Evolutionary conservation across 2,888 invertebrate species (phyloP).

Genomic region (Drosophila prolongata): DNA sequence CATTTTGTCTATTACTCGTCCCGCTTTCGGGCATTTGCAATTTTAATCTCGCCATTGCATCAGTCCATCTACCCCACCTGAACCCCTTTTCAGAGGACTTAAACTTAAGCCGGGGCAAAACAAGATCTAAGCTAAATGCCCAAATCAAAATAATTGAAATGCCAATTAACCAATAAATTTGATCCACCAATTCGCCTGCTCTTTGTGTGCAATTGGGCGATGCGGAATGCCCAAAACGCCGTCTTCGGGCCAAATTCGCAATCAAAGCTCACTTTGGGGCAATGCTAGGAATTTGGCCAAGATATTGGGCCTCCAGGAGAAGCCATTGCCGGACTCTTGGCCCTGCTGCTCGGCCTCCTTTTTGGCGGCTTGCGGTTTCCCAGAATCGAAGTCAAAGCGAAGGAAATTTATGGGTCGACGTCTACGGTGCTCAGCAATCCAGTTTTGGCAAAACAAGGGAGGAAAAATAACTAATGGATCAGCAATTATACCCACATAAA

Average conservation of each 20-base stretch:
- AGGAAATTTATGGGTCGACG: constrained; percentile 5
- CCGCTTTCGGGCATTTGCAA: constrained; percentile 29
- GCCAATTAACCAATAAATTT: constrained; percentile 66
- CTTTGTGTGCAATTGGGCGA: constrained; percentile 2
- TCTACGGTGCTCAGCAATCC: not conserved
- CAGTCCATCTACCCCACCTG: not conserved
- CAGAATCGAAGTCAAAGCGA: constrained; percentile 50
- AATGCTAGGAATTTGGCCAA: constrained; percentile 56
- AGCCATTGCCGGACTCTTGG: not conserved
- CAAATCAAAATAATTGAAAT: constrained; percentile 54
- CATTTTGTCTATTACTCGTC: constrained; percentile 9
- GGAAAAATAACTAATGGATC: no score
- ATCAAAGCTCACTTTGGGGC: constrained; percentile 47
- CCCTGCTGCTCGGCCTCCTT: not conserved
- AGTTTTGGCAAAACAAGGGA: no score
- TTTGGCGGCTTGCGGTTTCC: constrained; percentile 49
- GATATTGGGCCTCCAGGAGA: constrained; percentile 5
- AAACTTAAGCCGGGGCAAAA: not conserved
- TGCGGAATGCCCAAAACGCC: constrained; percentile 25
- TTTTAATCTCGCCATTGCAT: constrained; percentile 22
- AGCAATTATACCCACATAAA: no score
- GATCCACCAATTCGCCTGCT: not conserved
- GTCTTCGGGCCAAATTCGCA: constrained; percentile 32
- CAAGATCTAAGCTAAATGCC: constrained; percentile 12
- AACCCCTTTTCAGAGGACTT: not conserved